Evolutionary conservation across 2,888 invertebrate genomes (phyloP), one percentile per base, ranked within the genome.

Genomic region (Resseliella maxima): DNA sequence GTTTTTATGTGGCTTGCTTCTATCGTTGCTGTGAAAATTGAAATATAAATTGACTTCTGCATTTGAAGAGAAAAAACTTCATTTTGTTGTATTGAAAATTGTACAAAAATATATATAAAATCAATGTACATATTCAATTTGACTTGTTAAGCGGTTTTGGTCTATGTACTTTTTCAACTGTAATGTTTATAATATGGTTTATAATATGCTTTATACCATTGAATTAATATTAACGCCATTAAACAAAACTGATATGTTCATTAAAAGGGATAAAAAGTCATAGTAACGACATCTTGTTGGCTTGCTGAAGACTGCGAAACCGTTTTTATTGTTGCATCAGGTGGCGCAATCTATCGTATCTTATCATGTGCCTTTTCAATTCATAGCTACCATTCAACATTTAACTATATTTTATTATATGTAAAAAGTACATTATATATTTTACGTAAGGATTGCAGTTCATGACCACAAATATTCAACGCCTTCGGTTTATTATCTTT

Each of bases 401-500:
- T n/a, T n/a, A n/a, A n/a, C n/a, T n/a, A n/a, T n/a, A n/a, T n/a
- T n/a, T n/a, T n/a, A n/a, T n/a, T n/a, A n/a, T n/a, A n/a, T n/a
- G n/a, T n/a, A n/a, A n/a, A n/a, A n/a, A n/a, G n/a, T n/a, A n/a
- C 46, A 50, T 50, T 27, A 24, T 24, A 59, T 59, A 27, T 27
- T 59, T 27, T 24, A n/a, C 59, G 12, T 2, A 15, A 12, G 21
- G 21, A 59, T 24, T 24, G 24, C 59, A 50, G 59, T 59, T n/a
- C 59, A 59, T 59, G 59, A 59, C 59, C 59, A 59, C 59, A 59
- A 59, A 59, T 12, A 59, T 27, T 24, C 59, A 27, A 59, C 59
- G 59, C 59, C 59, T 59, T 59, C 59, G 12, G 5, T 59, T 59
- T 59, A 59, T 59, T 59, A 59, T 59, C 27, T 59, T 6, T 12